Conservation (phyloP, 2,888 invertebrate genomes). For the Trichopria drosophilae region DNA sequence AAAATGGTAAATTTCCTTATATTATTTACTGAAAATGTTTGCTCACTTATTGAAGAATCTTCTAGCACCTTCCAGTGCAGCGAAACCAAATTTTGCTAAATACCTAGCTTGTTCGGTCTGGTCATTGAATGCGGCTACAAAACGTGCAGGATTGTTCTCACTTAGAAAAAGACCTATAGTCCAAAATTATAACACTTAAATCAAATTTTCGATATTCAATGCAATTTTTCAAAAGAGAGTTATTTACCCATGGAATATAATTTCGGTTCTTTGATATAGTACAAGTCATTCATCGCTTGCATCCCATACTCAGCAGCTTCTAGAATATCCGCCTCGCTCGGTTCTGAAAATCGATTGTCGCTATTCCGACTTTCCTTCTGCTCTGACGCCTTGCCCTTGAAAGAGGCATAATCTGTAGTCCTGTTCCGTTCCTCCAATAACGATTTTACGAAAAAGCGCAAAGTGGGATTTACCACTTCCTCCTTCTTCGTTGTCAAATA, state of each 20-base stretch:
- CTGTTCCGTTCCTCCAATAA: neutral
- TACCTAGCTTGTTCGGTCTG: slow-evolving; percentile 67
- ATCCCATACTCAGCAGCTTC: slow-evolving; percentile 72
- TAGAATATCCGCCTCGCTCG: slow-evolving; percentile 60
- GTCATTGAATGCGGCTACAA: slow-evolving; percentile 73
- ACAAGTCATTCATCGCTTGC: slow-evolving; percentile 68
- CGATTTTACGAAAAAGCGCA: neutral
- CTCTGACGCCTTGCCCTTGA: neutral
- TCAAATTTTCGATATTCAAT: neutral
- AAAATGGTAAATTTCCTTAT: too few relatives aligned
- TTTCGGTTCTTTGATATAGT: slow-evolving; percentile 64
- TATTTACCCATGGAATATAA: slow-evolving; percentile 66
- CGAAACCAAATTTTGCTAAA: slow-evolving; percentile 70
- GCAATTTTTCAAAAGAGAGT: slow-evolving; percentile 3
- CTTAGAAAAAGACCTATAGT: slow-evolving; percentile 67
- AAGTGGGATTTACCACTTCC: slow-evolving; percentile 1
- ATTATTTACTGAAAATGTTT: too few relatives aligned
- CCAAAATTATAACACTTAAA: too few relatives aligned
- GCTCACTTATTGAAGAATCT: slow-evolving; percentile 67
- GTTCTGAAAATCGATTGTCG: slow-evolving; percentile 15
- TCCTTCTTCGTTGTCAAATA: slow-evolving; percentile 17
- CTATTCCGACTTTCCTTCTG: slow-evolving; percentile 1
- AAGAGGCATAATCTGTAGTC: neutral
- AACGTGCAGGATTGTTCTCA: slow-evolving; percentile 68
- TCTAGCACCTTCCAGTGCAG: slow-evolving; percentile 68